Percentiles rank a stretch among this genome's conserved stretches.
Evolutionary conservation across 2,888 invertebrate genomes (phyloP).

Genomic region (Notocelia uddmanniana): DNA sequence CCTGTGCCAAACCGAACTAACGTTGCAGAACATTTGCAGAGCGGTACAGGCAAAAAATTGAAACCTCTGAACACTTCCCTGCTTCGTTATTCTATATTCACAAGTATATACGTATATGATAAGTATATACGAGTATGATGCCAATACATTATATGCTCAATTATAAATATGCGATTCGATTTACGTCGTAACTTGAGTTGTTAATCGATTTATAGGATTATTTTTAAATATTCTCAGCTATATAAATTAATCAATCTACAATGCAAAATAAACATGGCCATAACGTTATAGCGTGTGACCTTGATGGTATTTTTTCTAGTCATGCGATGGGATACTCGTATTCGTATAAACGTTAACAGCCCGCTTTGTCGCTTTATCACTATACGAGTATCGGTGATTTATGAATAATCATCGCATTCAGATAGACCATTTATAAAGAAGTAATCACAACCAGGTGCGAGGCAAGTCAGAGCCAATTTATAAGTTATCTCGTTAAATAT

Average conservation of each 20-base stretch:
- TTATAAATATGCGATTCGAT: slow-evolving; percentile 28
- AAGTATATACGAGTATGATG: slow-evolving; percentile 40
- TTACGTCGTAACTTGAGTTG: slow-evolving; percentile 25
- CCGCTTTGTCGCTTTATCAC: slow-evolving; percentile 15
- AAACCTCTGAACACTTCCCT: background rate
- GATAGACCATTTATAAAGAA: slow-evolving; percentile 14
- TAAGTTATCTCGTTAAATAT: slow-evolving; percentile 1
- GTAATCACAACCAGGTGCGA: slow-evolving; percentile 9
- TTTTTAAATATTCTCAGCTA: slow-evolving; percentile 20
- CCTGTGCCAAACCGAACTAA: background rate
- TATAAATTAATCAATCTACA: slow-evolving; percentile 35
- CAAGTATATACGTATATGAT: too few relatives aligned
- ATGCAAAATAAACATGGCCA: slow-evolving; percentile 16
- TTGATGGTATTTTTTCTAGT: slow-evolving; percentile 28
- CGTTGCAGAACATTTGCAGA: background rate
- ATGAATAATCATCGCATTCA: slow-evolving; percentile 5
- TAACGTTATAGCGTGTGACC: slow-evolving; percentile 24
- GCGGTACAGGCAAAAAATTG: too few relatives aligned
- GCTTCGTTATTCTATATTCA: slow-evolving; percentile 21
- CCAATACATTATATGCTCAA: slow-evolving; percentile 24
- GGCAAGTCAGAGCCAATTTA: slow-evolving; percentile 19
- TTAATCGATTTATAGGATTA: slow-evolving; percentile 36
- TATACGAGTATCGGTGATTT: slow-evolving; percentile 21
- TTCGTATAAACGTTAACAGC: slow-evolving; percentile 18
- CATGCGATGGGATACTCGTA: slow-evolving; percentile 16